Percentiles rank a stretch among this genome's conserved stretches.
Evolutionary conservation across 2,888 invertebrate species (phyloP).

Genomic region (Nysson spinosus): DNA sequence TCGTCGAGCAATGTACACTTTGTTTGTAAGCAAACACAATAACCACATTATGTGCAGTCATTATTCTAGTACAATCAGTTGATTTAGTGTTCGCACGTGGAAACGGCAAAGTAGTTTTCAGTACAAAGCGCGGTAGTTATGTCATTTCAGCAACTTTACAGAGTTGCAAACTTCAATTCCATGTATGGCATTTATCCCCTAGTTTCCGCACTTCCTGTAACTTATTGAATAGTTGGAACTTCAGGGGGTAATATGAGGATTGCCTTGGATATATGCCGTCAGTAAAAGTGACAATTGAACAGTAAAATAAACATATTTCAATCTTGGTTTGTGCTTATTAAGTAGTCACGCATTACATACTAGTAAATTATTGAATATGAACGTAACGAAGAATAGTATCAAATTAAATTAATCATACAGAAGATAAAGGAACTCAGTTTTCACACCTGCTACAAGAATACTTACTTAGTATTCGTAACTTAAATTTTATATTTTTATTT

Average conservation of each 20-base stretch:
- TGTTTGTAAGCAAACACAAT: too few species aligned
- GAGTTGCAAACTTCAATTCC: slow-evolving; percentile 11
- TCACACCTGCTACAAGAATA: too few species aligned
- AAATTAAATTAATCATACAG: too few species aligned
- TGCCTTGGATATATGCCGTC: slow-evolving; percentile 18
- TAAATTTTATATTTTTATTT: too few species aligned
- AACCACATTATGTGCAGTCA: too few species aligned
- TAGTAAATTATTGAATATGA: too few species aligned
- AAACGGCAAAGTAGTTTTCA: neutral
- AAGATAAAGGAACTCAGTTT: too few species aligned
- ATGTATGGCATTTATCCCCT: slow-evolving; percentile 23
- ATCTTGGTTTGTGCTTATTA: slow-evolving; percentile 15
- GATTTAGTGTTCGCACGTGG: neutral
- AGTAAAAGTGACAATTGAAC: slow-evolving; percentile 30
- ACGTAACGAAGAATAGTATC: too few species aligned
- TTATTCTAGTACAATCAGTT: too few species aligned
- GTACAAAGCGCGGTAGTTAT: slow-evolving; percentile 9
- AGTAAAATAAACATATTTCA: slow-evolving; percentile 24
- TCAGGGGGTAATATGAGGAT: slow-evolving; percentile 14
- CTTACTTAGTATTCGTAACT: too few species aligned
- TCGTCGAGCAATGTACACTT: too few species aligned
- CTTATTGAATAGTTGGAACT: slow-evolving; percentile 35
- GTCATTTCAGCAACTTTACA: slow-evolving; percentile 9
- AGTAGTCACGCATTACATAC: slow-evolving; percentile 24
- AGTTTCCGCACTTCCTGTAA: slow-evolving; percentile 26